Evolutionary conservation across 2,888 invertebrate species (phyloP), one percentile per base, ranked within the genome.

Genomic region (Tipula lateralis): DNA sequence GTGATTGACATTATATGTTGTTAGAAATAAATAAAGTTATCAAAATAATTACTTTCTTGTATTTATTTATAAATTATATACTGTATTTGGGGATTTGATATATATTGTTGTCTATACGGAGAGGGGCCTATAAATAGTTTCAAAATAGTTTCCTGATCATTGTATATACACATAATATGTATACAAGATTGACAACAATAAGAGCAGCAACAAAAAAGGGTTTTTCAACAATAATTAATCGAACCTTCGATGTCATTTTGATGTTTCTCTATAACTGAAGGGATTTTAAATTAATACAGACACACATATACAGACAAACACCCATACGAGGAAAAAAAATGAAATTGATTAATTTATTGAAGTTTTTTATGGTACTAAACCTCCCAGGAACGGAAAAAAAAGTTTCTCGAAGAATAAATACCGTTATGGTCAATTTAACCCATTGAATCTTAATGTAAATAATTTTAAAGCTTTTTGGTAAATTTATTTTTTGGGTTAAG

Each of bases 361-460:
- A 66, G 66, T 66, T 24, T 19, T 66, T 66, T 66, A 66, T 24
- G 66, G 24, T 12, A 66, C 66, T 66, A 24, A 66, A 66, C 24
- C 19, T 24, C 66, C 24, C 66, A 66, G 66, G 66, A 66, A 66
- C 19, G 24, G 24, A n/a, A 66, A 66, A 19, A 66, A 24, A 66
- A 66, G 66, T 66, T 66, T 24, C 66, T 66, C 12, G 2, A 66
- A 66, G 24, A 24, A 66, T 66, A 66, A 66, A 24, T 66, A 66
- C 66, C 66, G 66, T 66, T 66, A 66, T 66, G 66, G 66, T 66
- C 66, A 66, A 66, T 66, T 66, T 66, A 66, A 66, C 66, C 66
- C 66, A 66, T 66, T 66, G 66, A 66, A 66, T 66, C 66, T 66
- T 66, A 66, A 66, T 66, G 66, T 66, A 66, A 66, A 66, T 66